A percentile compares a stretch with the other conserved stretches of the same genome.
These are phyloP conservation scores for Gnathonemus echidnorhynchus DNA, from an alignment of 2,113 vertebrate species.

Conservation along the genomic window DNA sequence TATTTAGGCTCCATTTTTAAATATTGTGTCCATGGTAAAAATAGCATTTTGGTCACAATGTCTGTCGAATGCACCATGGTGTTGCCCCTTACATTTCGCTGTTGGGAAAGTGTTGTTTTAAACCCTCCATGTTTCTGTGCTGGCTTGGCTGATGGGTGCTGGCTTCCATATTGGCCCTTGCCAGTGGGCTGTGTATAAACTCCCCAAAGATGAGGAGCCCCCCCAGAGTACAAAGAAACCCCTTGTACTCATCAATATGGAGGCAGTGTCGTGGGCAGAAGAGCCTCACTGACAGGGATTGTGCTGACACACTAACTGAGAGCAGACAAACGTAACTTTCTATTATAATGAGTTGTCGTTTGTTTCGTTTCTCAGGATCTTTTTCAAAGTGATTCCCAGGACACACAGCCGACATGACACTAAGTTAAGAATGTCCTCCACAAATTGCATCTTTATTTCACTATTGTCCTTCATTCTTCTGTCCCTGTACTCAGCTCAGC, in stretches of 20 bases:
- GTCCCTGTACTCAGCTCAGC: background rate
- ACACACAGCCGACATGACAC: background rate
- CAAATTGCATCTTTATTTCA: background rate
- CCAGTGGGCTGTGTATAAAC: background rate
- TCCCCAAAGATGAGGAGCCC: background rate
- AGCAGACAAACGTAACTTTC: background rate
- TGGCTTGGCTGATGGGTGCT: background rate
- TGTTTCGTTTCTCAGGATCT: background rate
- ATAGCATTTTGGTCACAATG: background rate
- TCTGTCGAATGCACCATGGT: background rate
- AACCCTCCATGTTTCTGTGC: background rate
- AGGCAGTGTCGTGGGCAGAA: background rate
- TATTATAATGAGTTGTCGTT: background rate
- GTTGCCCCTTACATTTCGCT: background rate
- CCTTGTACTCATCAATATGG: constrained; percentile 9
- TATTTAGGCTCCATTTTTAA: background rate
- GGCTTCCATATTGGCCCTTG: background rate
- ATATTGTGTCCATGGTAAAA: background rate
- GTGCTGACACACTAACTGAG: background rate
- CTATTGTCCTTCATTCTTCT: background rate
- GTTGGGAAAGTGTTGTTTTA: background rate
- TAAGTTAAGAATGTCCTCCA: background rate
- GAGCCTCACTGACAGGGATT: background rate
- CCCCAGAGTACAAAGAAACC: background rate
- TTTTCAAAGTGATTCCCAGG: background rate